Evolutionary conservation across 2,888 invertebrate species (phyloP), one percentile per base, ranked within the genome.

Genomic region (Papilio protenor): DNA sequence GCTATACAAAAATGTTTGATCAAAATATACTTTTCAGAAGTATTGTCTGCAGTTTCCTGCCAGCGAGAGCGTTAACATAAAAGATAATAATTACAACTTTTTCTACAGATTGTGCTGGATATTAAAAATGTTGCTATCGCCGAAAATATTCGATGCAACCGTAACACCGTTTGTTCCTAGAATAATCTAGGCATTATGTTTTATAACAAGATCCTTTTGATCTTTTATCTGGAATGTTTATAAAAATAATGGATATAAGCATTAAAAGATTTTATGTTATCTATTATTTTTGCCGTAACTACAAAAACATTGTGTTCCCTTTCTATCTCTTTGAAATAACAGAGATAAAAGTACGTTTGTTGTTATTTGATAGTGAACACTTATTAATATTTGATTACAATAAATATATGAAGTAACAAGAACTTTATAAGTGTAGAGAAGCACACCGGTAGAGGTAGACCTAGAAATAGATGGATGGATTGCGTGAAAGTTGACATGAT

Each of bases 21-120:
- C 70, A 75, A 75, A 78, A 78, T 78, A 66, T 78, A 64, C 78
- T 71, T 75, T 78, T 72, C 75, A 21, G 47, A 78, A 78, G 64
- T 78, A 78, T 78, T 78, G 78, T 78, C 78, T 75, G 75, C 64
- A 55, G 75, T 75, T 70, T 57, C 72, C 33, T 75, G 75, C 77
- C 64, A 57, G 64, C 61, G 52, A 71, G 27, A 55, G 78, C 75
- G 49, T 71, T 71, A 78, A 72, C 45, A 75, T 71, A 71, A 77
- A 77, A 77, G 73, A 73, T 73, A 66, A 75, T 75, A 75, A 75
- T 75, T 69, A 66, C 75, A 66, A 66, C 66, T 75, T 66, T 75
- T 75, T 64, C 61, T 73, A 57, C 70, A 47, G 70, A 55, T 55
- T 70, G 40, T 73, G 52, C 55, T 77, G 66, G 61, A 45, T 73